Conservation (phyloP, 2,888 invertebrate species). For the Scelioninae gen. 1 region DNA sequence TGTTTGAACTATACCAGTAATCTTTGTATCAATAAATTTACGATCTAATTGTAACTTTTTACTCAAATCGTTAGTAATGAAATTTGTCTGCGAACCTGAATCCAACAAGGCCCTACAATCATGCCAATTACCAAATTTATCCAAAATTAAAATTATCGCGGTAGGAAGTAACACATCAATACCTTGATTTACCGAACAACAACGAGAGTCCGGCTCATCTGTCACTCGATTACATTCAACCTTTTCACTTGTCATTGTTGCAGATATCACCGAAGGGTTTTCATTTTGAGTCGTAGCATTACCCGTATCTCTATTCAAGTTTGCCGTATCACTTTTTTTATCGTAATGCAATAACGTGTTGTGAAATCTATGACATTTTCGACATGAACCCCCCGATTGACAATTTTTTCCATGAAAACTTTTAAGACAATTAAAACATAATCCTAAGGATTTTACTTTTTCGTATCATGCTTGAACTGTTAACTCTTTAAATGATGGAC, state of each 20-base stretch:
- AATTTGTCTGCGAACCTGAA: not conserved
- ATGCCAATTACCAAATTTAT: not conserved
- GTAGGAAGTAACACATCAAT: not conserved
- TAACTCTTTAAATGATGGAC: not conserved
- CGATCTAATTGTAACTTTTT: not conserved
- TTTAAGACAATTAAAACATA: constrained; percentile 43
- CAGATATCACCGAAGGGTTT: not conserved
- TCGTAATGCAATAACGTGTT: not conserved
- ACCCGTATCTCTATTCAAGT: no score
- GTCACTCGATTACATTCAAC: not conserved
- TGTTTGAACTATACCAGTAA: not conserved
- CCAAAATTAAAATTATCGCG: not conserved
- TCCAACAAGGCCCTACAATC: not conserved
- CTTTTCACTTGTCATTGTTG: not conserved
- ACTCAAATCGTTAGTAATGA: not conserved
- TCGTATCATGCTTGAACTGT: not conserved
- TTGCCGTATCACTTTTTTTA: not conserved
- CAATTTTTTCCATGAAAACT: constrained; percentile 2
- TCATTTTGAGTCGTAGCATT: no score
- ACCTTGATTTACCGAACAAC: not conserved
- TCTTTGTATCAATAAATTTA: not conserved
- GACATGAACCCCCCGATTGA: not conserved
- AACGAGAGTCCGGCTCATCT: not conserved
- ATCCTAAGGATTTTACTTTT: not conserved
- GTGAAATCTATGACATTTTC: not conserved